Evolutionary conservation across 2,797 vertebrate genomes (phyloP).

Genomic region (Coreius guichenoti): DNA sequence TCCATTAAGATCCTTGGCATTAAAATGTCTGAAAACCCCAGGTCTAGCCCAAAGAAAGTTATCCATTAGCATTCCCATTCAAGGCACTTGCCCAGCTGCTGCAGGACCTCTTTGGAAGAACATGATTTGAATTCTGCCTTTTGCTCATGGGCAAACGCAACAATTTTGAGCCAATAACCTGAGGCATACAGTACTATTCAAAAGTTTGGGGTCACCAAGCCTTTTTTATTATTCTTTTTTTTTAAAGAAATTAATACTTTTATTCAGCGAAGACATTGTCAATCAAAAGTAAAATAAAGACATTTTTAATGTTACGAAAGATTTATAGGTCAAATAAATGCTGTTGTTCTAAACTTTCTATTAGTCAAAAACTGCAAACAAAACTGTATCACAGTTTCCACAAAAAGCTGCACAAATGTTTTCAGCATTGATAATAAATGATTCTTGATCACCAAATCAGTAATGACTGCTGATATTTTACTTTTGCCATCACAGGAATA

Average conservation of each 20-base stretch:
- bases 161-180: neutral
- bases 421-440: neutral
- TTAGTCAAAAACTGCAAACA: neutral
- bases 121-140: neutral
- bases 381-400: neutral
- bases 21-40: neutral
- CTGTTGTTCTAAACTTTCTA: no score
- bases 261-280: neutral
- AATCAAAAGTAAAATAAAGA: neutral
- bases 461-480: neutral
- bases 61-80: neutral
- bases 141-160: neutral
- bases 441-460: neutral
- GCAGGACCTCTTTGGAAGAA: neutral
- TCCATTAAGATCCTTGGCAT: slow-evolving; percentile 18
- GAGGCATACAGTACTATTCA: neutral
- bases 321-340: neutral
- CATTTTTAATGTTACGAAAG: neutral
- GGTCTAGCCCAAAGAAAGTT: neutral
- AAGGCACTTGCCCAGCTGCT: neutral
- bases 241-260: neutral
- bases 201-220: neutral
- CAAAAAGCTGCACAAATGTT: neutral
- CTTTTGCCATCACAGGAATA: neutral
- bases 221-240: neutral